These are phyloP conservation scores for Ophraella communa DNA, from an alignment of 2,888 invertebrate species.

Conservation along the genomic window DNA sequence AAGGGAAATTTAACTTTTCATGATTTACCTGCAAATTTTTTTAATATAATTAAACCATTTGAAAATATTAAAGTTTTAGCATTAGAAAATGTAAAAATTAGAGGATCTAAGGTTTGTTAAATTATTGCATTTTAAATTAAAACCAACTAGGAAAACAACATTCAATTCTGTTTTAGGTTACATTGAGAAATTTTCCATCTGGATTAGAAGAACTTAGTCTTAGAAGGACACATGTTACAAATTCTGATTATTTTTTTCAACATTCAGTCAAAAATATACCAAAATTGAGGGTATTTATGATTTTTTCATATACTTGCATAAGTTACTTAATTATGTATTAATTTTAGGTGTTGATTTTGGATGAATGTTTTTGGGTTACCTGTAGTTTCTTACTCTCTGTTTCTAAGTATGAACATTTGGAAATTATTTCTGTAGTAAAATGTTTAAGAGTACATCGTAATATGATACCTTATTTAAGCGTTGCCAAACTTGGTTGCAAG, in stretches of 20 bases:
- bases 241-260: slow-evolving; percentile 50
- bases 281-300: slow-evolving; percentile 43
- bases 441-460: slow-evolving; percentile 71
- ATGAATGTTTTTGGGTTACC: slow-evolving; percentile 77
- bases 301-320: not conserved
- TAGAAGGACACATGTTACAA: slow-evolving; percentile 57
- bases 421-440: slow-evolving; percentile 68
- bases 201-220: slow-evolving; percentile 68
- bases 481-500: slow-evolving; percentile 75
- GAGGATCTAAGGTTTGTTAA: slow-evolving; percentile 43
- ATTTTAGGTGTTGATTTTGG: slow-evolving; percentile 71
- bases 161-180: slow-evolving; percentile 62
- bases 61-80: slow-evolving; percentile 51
- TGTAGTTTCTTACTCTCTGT: slow-evolving; percentile 75
- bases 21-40: slow-evolving; percentile 34
- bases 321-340: slow-evolving; percentile 18
- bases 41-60: slow-evolving; percentile 31
- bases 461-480: slow-evolving; percentile 73
- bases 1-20: slow-evolving; percentile 35
- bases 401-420: slow-evolving; percentile 71
- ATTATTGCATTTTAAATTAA: too few species aligned
- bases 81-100: slow-evolving; percentile 52
- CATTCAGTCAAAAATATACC: slow-evolving; percentile 40
- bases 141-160: too few species aligned
- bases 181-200: slow-evolving; percentile 69